Evolutionary conservation across 2,113 vertebrate species (phyloP).

Genomic region (Ictalurus furcatus): DNA sequence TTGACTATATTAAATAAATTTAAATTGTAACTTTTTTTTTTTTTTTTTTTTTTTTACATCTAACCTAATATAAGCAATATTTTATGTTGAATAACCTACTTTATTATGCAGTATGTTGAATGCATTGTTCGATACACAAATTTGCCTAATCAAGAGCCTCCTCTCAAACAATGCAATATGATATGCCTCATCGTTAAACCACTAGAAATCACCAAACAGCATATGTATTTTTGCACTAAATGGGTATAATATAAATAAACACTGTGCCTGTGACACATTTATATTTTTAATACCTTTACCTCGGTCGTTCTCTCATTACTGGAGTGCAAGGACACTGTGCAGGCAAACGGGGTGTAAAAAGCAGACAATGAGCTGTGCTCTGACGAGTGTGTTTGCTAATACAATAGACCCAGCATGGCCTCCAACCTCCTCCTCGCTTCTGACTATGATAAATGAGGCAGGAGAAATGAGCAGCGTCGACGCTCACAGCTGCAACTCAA

Average conservation of each 20-base stretch:
- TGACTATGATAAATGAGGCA: constrained; percentile 80
- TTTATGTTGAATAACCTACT: background rate
- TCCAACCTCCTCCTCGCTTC: constrained; percentile 76
- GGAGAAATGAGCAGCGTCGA: constrained; percentile 68
- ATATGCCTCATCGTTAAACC: background rate
- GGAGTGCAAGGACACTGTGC: constrained; percentile 39
- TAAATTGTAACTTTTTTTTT: no score
- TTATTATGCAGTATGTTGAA: background rate
- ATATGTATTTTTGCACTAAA: background rate
- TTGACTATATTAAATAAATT: no score
- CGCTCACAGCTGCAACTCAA: constrained; percentile 70
- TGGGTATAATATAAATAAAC: no score
- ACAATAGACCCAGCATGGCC: constrained; percentile 63
- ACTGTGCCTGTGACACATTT: background rate
- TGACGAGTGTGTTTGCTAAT: constrained; percentile 60
- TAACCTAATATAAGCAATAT: background rate
- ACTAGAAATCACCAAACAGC: background rate
- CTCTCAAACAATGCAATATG: background rate
- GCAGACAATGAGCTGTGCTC: constrained; percentile 66
- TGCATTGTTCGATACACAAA: background rate
- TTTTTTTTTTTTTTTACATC: background rate
- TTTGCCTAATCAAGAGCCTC: background rate
- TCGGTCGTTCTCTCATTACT: constrained; percentile 28
- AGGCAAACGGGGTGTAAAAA: constrained; percentile 43
- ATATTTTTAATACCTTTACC: constrained; percentile 31